phyloP scores from a whole-genome alignment of 2,113 vertebrate genomes.

The Etia nguti region DNA sequence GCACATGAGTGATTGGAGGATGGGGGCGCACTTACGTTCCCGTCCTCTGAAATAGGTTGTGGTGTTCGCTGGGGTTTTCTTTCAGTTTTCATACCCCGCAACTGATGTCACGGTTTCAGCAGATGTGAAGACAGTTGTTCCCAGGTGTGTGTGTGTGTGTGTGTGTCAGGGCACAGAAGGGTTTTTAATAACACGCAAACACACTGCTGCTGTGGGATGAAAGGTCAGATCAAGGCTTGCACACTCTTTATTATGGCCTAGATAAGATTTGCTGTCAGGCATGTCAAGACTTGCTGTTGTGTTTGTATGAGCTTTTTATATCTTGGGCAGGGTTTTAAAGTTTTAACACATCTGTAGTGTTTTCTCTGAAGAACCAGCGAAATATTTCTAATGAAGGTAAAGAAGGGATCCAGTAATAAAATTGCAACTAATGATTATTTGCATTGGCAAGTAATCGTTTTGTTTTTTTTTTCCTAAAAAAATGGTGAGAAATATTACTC shows the following conservation, averaged over 20 bases:
- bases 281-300: neutral
- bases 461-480: neutral
- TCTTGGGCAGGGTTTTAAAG: neutral
- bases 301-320: neutral
- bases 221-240: constrained; percentile 47
- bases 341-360: neutral
- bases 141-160: neutral
- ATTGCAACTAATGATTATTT: neutral
- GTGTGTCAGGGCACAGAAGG: neutral
- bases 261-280: constrained; percentile 49
- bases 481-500: neutral
- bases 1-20: constrained; percentile 13
- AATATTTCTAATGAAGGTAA: neutral
- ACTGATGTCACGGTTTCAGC: neutral
- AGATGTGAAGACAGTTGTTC: constrained; percentile 32
- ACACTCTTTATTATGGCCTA: constrained; percentile 32
- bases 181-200: constrained; percentile 1
- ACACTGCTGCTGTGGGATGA: constrained; percentile 13
- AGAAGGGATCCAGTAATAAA: neutral
- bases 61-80: neutral
- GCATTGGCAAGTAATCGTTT: neutral
- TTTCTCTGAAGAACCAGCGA: neutral
- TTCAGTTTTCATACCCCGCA: neutral
- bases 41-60: neutral
- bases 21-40: neutral